Conservation (phyloP, 2,797 vertebrate genomes). For the Gallinago stenura region DNA sequence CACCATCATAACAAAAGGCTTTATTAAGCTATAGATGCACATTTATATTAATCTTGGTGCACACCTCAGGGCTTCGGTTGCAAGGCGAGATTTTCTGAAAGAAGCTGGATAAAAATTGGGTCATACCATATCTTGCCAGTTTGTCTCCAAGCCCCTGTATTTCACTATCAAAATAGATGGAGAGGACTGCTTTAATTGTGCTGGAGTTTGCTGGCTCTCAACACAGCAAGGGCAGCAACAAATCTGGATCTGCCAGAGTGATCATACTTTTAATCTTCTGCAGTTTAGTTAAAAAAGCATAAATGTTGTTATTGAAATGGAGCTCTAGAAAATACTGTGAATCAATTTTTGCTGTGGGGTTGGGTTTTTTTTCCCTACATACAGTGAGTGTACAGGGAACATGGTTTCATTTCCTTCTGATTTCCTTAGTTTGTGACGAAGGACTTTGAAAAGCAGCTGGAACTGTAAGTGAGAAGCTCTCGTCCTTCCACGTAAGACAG, state of each 20-base stretch:
- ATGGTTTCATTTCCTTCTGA: slow-evolving; percentile 49
- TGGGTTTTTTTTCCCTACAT: neutral
- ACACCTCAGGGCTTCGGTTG: neutral
- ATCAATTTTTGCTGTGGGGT: neutral
- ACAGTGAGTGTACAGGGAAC: neutral
- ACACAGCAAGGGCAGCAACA: neutral
- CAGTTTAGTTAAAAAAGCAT: neutral
- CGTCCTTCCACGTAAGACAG: neutral
- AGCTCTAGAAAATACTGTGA: neutral
- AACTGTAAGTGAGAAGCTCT: neutral
- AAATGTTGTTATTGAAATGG: neutral
- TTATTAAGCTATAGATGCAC: neutral
- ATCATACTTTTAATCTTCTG: neutral
- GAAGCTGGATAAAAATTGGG: neutral
- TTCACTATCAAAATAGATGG: neutral
- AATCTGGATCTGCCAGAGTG: neutral
- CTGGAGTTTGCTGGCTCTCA: neutral
- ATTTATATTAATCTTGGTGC: neutral
- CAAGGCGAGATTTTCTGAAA: neutral
- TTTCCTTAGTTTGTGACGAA: slow-evolving; percentile 48
- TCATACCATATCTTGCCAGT: neutral
- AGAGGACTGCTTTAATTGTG: neutral
- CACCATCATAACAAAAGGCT: neutral
- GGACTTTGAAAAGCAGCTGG: neutral
- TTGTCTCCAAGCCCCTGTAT: neutral